Evolutionary conservation across 2,888 invertebrate species (phyloP), one percentile per base, ranked within the genome.

Genomic region (Drosophila multiciliata): DNA sequence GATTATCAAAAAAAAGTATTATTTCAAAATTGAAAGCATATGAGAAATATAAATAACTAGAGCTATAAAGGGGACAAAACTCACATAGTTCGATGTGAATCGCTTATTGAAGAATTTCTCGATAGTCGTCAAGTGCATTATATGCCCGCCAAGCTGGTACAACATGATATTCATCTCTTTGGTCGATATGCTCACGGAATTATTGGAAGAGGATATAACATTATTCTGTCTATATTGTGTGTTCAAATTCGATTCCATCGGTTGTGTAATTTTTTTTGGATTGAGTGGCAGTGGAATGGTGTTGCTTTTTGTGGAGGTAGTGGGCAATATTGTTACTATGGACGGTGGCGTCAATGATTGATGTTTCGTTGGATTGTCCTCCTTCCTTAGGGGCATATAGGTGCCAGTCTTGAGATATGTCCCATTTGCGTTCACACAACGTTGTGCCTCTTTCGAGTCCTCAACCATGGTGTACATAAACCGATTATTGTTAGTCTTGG

Each of bases 341-440:
- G n/a, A 1, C 20, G 26, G 1, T 20, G 57, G 60, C 2, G 26
- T 32, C 6, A 35, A n/a, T 7, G 52, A 15, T 9, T 64, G 68
- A 1, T 73, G 4, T n/a, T 40, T 65, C 15, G 69, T 6, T 11
- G 38, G 60, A 20, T 74, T 53, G 0, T 40, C 58, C 36, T 91
- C 90, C 62, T 91, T 92, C 62, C 90, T 88, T 9, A 92, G 86
- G 0, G 93, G 93, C 69, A 91, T 91, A 73, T 93, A 93, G 20
- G 92, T 92, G 48, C 93, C 93, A 1, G 93, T 92, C 48, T 92
- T 93, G 11, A 93, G 83, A 57, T 93, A 93, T 0, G 92, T 92
- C 0, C 93, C 93, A 81, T 92, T 92, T 1, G 88, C 90, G 52
- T 85, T 81, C 3, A 83, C 87, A 48, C 72, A 87, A 73, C 92